Conservation (phyloP, 1,140 invertebrate genomes). For the Parasteatoda tepidariorum region DNA sequence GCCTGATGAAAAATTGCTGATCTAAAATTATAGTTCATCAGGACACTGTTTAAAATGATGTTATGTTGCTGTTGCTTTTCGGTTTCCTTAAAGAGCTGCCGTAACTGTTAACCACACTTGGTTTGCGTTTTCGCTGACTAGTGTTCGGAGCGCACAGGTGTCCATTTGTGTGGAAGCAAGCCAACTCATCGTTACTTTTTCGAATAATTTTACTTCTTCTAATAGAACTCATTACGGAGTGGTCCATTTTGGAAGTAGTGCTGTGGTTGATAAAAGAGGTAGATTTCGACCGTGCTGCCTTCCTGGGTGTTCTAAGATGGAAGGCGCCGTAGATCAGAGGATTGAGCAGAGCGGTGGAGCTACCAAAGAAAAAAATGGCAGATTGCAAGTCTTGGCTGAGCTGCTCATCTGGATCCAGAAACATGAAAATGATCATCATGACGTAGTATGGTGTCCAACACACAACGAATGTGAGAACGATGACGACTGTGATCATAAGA, state of each 20-base stretch:
- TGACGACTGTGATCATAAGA: slow-evolving; percentile 83
- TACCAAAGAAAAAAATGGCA: slow-evolving; percentile 84
- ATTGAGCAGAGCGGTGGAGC: slow-evolving; percentile 88
- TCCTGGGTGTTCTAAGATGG: slow-evolving; percentile 72
- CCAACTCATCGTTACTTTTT: background rate
- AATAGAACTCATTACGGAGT: background rate
- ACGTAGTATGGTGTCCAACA: slow-evolving; percentile 99
- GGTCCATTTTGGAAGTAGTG: background rate
- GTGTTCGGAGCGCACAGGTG: background rate
- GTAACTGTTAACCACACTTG: background rate
- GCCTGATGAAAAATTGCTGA: too few species aligned
- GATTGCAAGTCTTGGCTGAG: slow-evolving; percentile 69
- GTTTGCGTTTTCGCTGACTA: background rate
- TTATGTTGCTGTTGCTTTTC: too few species aligned
- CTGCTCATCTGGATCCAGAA: slow-evolving; percentile 78
- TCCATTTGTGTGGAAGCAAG: background rate
- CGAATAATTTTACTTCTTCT: background rate
- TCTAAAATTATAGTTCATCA: too few species aligned
- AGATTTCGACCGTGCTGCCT: background rate
- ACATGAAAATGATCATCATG: slow-evolving; percentile 84
- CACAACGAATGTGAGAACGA: slow-evolving; percentile 90
- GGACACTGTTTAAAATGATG: too few species aligned
- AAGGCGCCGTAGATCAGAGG: slow-evolving; percentile 90
- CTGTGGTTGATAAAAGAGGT: slow-evolving; percentile 13
- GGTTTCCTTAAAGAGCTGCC: too few species aligned